Evolutionary conservation across 2,113 vertebrate species (phyloP), one percentile per base, ranked within the genome.

Genomic region (Nothocercus nigrocapillus): DNA sequence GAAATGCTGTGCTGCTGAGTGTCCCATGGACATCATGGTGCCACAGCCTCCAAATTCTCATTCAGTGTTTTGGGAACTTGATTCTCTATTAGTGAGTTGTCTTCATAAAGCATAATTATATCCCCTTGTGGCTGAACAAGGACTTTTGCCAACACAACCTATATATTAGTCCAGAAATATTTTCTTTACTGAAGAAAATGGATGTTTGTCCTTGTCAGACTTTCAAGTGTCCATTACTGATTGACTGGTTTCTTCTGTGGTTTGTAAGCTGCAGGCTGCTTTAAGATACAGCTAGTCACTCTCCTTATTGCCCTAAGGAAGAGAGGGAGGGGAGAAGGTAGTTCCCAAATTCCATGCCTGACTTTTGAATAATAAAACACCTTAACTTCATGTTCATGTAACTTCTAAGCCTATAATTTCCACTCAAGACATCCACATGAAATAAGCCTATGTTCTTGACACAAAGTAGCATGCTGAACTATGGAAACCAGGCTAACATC

Each of bases 1-100:
- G 62, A 36, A 66, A 38, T 8, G 7, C 12, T 34, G 25, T 56
- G 51, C 53, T 76, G 30, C 47, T 64, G 25, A 76, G 10, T 49
- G 56, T 18, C 68, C 66, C 0, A 0, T 14, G 42, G 64, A 24
- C 8, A 4, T 5, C 8, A 7, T 21, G 0, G 18, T 58, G 64
- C 61, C 84, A 47, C 69, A 70, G 32, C 7, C 34, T 81, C 56
- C 6, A 5, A 0, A 1, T 25, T n/a, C 32, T 66, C 1, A 0
- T 3, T 62, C 53, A 66, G 13, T 49, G 25, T 16, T 28, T 54
- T 28, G 70, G 54, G 2, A 3, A 27, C 21, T 7, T 6, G 1
- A 34, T 72, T 73, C 8, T 11, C 22, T 5, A 3, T 36, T 32
- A 34, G 21, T 32, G 22, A 42, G 32, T 68, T 22, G 9, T 83